Evolutionary conservation across 2,888 invertebrate species (phyloP), one percentile per base, ranked within the genome.

Genomic region (Mimachlamys varia): DNA sequence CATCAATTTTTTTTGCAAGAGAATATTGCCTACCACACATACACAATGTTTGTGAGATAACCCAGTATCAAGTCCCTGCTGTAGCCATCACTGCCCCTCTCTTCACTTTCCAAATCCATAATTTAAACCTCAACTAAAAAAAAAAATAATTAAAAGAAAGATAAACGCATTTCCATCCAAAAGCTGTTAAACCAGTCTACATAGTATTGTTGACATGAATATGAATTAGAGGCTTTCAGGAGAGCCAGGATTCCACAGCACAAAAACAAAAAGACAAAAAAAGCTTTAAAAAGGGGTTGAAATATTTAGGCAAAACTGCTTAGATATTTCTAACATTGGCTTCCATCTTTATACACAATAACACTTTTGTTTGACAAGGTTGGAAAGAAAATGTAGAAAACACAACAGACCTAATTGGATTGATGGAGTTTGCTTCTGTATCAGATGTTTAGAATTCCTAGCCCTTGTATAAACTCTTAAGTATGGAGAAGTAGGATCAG

Each of bases 1-100:
- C 76, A 76, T 76, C 76, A 76, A 76, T 76, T 76, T 76, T 58
- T 76, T 76, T 76, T 76, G 76, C 76, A 76, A 76, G 76, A 76
- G 76, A 76, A 76, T 76, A 76, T 33, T 33, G 76, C 76, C 76
- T 76, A 76, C 76, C 76, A 76, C 76, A 76, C 33, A 33, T 76
- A 76, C 33, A 76, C 76, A 76, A 76, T 76, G 76, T 76, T 27
- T 27, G 33, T 10, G 76, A 76, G 76, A 76, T 76, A 76, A 76
- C 27, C 27, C 22, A 22, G 62, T 62, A 53, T 13, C 53, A 5
- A 19, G 19, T n/a, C 76, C 27, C 62, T 62, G 62, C 62, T 76
- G 33, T 12, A 76, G 76, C 33, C 27, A 27, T 76, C 76, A 76
- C 33, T 13, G 17, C 5, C 76, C 7, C 76, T 1, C 33, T 33